Base-by-base conservation (phyloP, 2,888 invertebrate genomes). In the Scelioninae gen. 2 region DNA sequence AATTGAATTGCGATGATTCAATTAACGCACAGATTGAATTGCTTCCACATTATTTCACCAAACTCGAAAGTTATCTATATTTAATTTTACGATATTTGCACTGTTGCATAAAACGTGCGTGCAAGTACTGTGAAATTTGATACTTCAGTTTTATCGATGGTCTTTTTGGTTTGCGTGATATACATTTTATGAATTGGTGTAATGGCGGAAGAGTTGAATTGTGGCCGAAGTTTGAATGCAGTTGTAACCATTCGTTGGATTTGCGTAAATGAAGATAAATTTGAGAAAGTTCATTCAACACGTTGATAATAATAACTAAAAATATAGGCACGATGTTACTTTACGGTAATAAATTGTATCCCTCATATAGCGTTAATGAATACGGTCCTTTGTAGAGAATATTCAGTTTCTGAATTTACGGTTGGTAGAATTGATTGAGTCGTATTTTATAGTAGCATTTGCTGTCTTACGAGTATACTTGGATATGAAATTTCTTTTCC, bases 271-370 rank as follows among this genome's bases (percentile, higher is more conserved):
- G 57, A 64, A 63, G 71, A 71, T 71, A 64, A 71, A 71, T 71
- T 71, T 43, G 58, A 64, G 63, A 71, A 71, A 71, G 63, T 71
- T 71, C 58, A 64, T 64, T 58, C 45, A 57, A 58, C 58, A 31
- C 52, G 52, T 64, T 58, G 58, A 71, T 64, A 57, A 64, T 71
- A 71, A 64, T 64, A 71, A 69, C 64, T 50, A 58, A 33, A 52
- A 33, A 63, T 55, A 61, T 63, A 70, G 31, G 11, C 28, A 25
- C 19, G 9, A 37, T 46, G 65, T 37, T 64, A 65, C 28, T 28
- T 55, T 37, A 39, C 16, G 25, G n/a, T 43, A 28, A 18, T 50
- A 58, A 68, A 68, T 58, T 58, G 60, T 41, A 58, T 58, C 45
- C 35, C 58, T 22, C 45, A 31, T 11, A 5, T 43, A 43, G 43